Evolutionary conservation across 2,888 invertebrate genomes (phyloP).

Genomic region (Lithophane semibrunnea): DNA sequence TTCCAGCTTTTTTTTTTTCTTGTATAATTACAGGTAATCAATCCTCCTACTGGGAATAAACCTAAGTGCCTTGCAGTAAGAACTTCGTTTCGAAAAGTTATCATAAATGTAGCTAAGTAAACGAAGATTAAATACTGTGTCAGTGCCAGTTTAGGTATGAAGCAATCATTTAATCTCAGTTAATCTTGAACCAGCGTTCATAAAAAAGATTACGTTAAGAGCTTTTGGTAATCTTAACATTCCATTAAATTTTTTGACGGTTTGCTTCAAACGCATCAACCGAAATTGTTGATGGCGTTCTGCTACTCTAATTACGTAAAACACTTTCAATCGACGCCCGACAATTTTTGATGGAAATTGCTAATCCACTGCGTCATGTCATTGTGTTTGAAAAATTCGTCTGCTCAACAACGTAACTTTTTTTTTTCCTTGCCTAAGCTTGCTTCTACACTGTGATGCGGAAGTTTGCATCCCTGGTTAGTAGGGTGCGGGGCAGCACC

Average conservation of each 20-base stretch:
- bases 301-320: neutral
- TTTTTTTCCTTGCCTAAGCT: too few species aligned
- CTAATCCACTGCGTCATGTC: too few species aligned
- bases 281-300: neutral
- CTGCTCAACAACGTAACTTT: too few species aligned
- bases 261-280: neutral
- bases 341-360: neutral
- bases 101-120: constrained; percentile 8
- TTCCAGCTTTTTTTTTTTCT: too few species aligned
- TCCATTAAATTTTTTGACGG: constrained; percentile 11
- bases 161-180: constrained; percentile 43
- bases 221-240: constrained; percentile 47
- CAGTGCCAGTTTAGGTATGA: constrained; percentile 20
- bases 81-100: neutral
- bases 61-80: too few species aligned
- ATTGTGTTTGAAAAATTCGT: too few species aligned
- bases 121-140: constrained; percentile 18
- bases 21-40: too few species aligned
- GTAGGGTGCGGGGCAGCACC: too few species aligned
- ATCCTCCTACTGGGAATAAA: too few species aligned
- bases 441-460: too few species aligned
- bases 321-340: neutral
- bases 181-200: constrained; percentile 39
- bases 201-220: constrained; percentile 39
- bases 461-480: too few species aligned